Evolutionary conservation across 2,113 vertebrate genomes (phyloP).

Genomic region (Sturnira hondurensis): DNA sequence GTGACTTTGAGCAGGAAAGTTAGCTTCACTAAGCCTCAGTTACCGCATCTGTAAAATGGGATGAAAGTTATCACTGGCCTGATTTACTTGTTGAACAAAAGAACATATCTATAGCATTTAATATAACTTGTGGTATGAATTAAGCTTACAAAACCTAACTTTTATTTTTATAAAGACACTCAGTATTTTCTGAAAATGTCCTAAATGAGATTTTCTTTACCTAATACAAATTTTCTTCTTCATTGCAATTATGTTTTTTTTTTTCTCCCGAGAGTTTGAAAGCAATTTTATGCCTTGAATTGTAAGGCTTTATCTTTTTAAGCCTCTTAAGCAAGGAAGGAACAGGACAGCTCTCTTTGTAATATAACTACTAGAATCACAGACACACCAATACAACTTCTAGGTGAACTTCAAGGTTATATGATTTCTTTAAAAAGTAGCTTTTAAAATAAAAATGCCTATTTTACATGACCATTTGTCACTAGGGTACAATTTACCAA

Average conservation of each 20-base stretch:
- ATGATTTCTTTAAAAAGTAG: background rate
- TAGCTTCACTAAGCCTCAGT: background rate
- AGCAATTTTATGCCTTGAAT: background rate
- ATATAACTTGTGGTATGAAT: background rate
- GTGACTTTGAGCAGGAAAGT: background rate
- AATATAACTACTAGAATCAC: background rate
- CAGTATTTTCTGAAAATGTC: background rate
- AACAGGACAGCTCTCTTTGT: background rate
- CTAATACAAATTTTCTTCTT: background rate
- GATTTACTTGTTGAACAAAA: background rate
- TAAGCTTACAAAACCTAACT: background rate
- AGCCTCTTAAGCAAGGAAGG: background rate
- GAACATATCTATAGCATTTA: background rate
- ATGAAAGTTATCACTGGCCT: background rate
- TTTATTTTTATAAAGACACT: background rate
- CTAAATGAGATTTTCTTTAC: background rate
- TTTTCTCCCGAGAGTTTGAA: background rate
- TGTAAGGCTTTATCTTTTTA: background rate
- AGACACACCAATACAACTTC: background rate
- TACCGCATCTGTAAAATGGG: background rate
- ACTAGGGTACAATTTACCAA: background rate
- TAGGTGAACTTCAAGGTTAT: background rate
- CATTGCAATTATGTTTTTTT: background rate
- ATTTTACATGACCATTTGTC: background rate
- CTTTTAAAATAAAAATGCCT: constrained; percentile 5